These are phyloP conservation scores for Chloroclysta siterata DNA, from an alignment of 2,888 invertebrate genomes.

Conservation along the genomic window DNA sequence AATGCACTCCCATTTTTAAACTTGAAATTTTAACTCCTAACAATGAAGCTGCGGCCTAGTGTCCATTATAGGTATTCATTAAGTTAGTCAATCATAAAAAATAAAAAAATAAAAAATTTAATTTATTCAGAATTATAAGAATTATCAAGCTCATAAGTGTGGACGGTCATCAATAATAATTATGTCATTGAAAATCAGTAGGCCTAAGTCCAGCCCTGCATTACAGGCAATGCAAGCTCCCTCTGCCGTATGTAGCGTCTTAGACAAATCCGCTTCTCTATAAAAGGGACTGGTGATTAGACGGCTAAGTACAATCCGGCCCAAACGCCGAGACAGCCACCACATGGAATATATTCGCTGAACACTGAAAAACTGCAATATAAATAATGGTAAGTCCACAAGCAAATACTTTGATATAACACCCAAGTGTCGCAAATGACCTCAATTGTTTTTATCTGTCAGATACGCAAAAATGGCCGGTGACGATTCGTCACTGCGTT, in stretches of 20 bases:
- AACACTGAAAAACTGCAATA: constrained; percentile 42
- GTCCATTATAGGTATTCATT: no score
- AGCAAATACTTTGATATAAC: not conserved
- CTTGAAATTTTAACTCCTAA: not conserved
- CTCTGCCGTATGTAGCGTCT: constrained; percentile 75
- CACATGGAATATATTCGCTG: constrained; percentile 68
- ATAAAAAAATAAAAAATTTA: no score
- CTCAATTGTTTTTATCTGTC: not conserved
- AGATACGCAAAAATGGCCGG: not conserved
- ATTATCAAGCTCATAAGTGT: no score
- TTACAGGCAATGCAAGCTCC: constrained; percentile 71
- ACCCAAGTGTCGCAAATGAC: constrained; percentile 8
- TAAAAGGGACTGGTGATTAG: constrained; percentile 84
- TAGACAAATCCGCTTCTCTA: constrained; percentile 82
- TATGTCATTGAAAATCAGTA: not conserved
- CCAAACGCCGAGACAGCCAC: constrained; percentile 67
- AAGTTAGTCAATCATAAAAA: no score
- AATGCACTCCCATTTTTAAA: not conserved
- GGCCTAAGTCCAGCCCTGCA: constrained; percentile 65
- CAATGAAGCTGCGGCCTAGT: not conserved
- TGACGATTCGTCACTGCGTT: not conserved
- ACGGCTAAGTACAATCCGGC: constrained; percentile 77
- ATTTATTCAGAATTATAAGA: no score
- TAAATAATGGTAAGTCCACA: constrained; percentile 39
- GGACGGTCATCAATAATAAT: no score